Percentiles rank a stretch among this genome's conserved stretches.
Conservation (phyloP, 2,888 invertebrate species). For the Allacma fusca region DNA sequence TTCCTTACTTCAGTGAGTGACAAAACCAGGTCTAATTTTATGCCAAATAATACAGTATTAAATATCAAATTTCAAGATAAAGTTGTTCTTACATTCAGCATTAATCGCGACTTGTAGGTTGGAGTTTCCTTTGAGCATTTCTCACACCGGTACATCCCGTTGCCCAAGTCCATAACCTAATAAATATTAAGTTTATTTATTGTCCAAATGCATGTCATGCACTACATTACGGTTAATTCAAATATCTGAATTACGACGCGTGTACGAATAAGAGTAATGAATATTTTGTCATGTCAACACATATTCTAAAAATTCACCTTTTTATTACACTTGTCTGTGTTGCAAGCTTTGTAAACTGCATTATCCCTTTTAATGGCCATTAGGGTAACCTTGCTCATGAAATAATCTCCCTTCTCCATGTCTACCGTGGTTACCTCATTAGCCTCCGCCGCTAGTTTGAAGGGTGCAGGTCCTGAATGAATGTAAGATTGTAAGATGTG, state of each 20-base stretch:
- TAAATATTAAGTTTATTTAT: slow-evolving; percentile 11
- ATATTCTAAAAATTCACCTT: too few relatives aligned
- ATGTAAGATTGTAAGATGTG: neutral
- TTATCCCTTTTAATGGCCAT: slow-evolving; percentile 82
- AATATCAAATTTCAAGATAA: neutral
- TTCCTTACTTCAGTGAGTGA: slow-evolving; percentile 17
- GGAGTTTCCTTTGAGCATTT: slow-evolving; percentile 88
- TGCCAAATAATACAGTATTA: neutral
- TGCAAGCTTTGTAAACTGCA: slow-evolving; percentile 90
- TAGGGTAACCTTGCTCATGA: slow-evolving; percentile 79
- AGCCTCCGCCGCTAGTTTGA: slow-evolving; percentile 80
- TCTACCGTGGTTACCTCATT: slow-evolving; percentile 75
- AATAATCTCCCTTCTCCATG: slow-evolving; percentile 84
- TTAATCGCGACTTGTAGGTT: slow-evolving; percentile 84
- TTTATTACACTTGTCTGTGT: slow-evolving; percentile 89
- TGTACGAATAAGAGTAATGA: too few relatives aligned
- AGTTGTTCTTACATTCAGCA: slow-evolving; percentile 81
- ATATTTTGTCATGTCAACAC: too few relatives aligned
- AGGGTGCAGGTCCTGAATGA: slow-evolving; percentile 68
- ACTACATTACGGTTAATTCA: too few relatives aligned
- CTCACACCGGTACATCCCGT: slow-evolving; percentile 90
- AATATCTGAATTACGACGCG: too few relatives aligned
- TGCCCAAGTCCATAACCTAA: slow-evolving; percentile 80
- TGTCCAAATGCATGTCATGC: too few relatives aligned
- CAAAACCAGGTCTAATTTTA: neutral